A percentile compares a stretch with the other conserved stretches of the same genome.
These are phyloP conservation scores for Diceros bicornis DNA, from an alignment of 2,797 vertebrate species.

Conservation along the genomic window DNA sequence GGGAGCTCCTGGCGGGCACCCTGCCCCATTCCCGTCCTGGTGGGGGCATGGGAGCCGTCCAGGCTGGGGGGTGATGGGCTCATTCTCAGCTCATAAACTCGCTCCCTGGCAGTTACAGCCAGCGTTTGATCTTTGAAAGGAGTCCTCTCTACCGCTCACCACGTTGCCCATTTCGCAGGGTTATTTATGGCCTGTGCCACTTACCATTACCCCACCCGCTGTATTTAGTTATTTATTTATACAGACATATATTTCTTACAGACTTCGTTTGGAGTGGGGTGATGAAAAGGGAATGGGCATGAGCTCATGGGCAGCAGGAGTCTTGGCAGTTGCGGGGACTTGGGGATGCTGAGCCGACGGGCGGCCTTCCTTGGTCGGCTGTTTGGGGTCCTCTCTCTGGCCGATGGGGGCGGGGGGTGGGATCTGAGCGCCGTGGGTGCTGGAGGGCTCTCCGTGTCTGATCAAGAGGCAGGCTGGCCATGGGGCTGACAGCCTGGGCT, in stretches of 20 bases:
- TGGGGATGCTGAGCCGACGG: neutral
- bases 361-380: rapidly evolving
- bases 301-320: neutral
- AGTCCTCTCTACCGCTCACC: neutral
- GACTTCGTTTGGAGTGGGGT: neutral
- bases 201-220: neutral
- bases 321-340: neutral
- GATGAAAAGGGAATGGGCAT: neutral
- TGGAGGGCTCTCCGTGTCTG: rapidly evolving
- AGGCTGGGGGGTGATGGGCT: neutral
- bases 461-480: neutral
- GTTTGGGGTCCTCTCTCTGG: neutral
- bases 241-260: neutral
- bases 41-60: neutral
- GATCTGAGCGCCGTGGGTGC: neutral
- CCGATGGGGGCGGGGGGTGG: neutral
- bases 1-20: neutral
- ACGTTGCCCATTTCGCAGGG: neutral
- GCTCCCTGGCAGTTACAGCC: neutral
- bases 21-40: neutral
- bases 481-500: neutral
- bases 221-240: neutral
- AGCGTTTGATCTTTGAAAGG: neutral
- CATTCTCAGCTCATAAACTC: neutral
- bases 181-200: neutral